Conservation (phyloP, 2,113 vertebrate species). For the Oostethus manadensis region DNA sequence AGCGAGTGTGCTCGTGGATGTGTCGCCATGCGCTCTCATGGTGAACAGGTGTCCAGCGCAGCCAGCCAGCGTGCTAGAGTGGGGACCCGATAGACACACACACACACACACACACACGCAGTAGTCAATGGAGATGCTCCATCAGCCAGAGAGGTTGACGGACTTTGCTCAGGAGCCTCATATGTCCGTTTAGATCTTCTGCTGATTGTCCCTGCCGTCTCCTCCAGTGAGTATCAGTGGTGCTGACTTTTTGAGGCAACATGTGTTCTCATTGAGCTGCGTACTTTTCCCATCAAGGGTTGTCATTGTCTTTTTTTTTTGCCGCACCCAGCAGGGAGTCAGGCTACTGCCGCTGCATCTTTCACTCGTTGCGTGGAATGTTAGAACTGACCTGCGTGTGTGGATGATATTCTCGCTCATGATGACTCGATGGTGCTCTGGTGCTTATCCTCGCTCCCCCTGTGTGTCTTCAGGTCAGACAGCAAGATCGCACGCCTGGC, state of each 20-base stretch:
- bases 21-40: conserved; percentile 32
- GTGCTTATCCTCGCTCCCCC: no score
- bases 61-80: conserved; percentile 1
- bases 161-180: conserved; percentile 6
- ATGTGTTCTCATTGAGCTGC: no score
- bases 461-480: conserved; percentile 71
- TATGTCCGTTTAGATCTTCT: conserved; percentile 16
- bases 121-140: conserved; percentile 16
- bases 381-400: no score
- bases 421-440: no score
- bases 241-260: background rate
- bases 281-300: no score
- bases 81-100: background rate
- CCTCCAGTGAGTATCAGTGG: conserved; percentile 7
- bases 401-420: no score
- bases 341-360: background rate
- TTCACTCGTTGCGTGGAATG: background rate
- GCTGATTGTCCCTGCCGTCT: conserved; percentile 13
- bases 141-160: conserved; percentile 24
- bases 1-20: conserved; percentile 7
- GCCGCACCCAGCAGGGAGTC: conserved; percentile 13
- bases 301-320: conserved; percentile 1
- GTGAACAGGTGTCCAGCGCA: conserved; percentile 61
- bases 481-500: conserved; percentile 76
- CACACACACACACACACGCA: no score